Base-by-base conservation (phyloP, 2,888 invertebrate genomes). In the Scaptomyza tumidula region DNA sequence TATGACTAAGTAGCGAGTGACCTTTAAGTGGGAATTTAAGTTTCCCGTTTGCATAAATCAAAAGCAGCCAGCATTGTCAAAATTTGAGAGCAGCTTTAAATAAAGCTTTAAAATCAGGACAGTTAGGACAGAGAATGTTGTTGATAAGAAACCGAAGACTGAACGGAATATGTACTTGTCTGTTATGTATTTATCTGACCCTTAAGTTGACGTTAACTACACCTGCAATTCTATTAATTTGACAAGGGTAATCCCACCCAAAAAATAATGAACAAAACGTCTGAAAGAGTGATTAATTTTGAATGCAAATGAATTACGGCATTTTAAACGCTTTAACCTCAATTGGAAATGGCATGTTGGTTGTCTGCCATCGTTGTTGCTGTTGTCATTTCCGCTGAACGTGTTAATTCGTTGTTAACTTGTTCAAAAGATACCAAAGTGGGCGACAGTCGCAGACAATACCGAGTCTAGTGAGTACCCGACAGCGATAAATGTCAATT, bases 391-490 rank as follows among this genome's bases (percentile, higher is more conserved):
- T 62, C 56, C 43, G 44, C 46, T 74, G 80, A 68, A 67, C 61
- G 71, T 86, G 88, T 88, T 86, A 82, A 82, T 82, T 88, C 85
- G 84, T 76, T 83, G 88, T 86, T 83, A 79, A 88, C 72, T 82
- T 75, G 67, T 49, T 58, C 78, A 53, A 69, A 59, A 79, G 84
- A 65, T 68, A 67, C 63, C 58, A 37, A 50, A 63, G 63, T 53
- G 64, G 60, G 35, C 49, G 48, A 9, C 53, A 31, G 44, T 33
- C 60, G 2, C 67, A 66, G 58, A 52, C 52, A 52, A 39, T 9
- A 3, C 39, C 11, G 52, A 69, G 80, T 68, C 60, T 58, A 46
- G 39, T 56, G 54, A 57, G 64, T 66, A 56, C 67, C 57, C 69
- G 50, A 83, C 62, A 60, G 85, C 89, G 75, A 85, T 88, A 84